Base-by-base conservation (phyloP, 1,140 invertebrate species). In the Octopus bimaculoides region DNA sequence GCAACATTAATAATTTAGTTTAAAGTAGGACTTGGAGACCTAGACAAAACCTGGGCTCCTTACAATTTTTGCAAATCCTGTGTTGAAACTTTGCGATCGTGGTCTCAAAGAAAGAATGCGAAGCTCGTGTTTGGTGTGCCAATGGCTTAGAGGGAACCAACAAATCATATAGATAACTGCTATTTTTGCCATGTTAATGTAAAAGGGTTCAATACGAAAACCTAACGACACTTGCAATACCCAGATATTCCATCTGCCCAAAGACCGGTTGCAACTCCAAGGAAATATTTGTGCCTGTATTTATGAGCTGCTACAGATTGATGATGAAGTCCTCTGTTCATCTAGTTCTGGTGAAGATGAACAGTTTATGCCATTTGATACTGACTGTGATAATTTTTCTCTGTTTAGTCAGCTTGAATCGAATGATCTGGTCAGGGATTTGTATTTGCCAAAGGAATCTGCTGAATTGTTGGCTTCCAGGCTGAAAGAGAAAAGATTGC, bases 151-250 rank as follows among this genome's bases (percentile, higher is more conserved):
- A 10, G 61, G n/a, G 61, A 66, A n/a, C 9, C 61, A 66, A 66
- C 9, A 66, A 66, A 66, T n/a, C 61, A 66, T 66, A n/a, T 66
- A 66, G n/a, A 66, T 66, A n/a, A 66, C 61, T 66, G 61, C 61
- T 66, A 66, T 66, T 66, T 66, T n/a, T 66, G 61, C 61, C 61
- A 10, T 9, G 61, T 66, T n/a, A 66, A 66, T 9, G n/a, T n/a
- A 10, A 10, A 10, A n/a, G 61, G n/a, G 9, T 66, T 10, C 61
- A 66, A 66, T 66, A 66, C 9, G 61, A 66, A 66, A 66, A 66
- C 9, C n/a, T 10, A 66, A n/a, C 61, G n/a, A 66, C 9, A 66
- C 9, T n/a, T 66, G 9, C 9, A 9, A n/a, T 66, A 66, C 61
- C 61, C 61, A 66, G n/a, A n/a, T n/a, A 9, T 66, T 9, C 9